phyloP scores from a whole-genome alignment of 2,113 vertebrate genomes.

The Choloepus hoffmanni region DNA sequence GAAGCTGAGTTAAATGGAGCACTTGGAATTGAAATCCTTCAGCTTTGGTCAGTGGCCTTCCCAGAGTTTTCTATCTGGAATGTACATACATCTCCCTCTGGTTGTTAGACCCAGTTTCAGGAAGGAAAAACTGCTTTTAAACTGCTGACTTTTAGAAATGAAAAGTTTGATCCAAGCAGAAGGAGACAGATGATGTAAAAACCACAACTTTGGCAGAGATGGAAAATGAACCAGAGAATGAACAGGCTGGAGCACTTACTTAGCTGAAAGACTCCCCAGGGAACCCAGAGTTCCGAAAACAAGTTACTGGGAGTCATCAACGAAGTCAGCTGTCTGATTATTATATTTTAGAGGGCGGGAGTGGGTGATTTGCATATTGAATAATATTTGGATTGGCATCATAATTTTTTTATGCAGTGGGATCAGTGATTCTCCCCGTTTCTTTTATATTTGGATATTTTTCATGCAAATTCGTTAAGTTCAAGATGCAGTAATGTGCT shows the following conservation, averaged over 20 bases:
- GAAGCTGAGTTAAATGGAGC: not conserved
- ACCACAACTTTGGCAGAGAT: not conserved
- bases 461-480: not conserved
- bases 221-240: not conserved
- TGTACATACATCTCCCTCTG: not conserved
- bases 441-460: not conserved
- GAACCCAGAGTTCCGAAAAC: not conserved
- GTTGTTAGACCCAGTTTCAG: not conserved
- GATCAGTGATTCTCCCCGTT: not conserved
- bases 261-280: not conserved
- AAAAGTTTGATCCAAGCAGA: conserved; percentile 28
- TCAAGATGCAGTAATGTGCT: not conserved
- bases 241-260: not conserved
- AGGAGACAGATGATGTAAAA: not conserved
- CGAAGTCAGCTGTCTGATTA: not conserved
- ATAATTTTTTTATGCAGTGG: not conserved
- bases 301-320: not conserved
- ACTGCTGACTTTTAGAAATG: conserved; percentile 2
- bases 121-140: not conserved
- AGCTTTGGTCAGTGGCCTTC: not conserved
- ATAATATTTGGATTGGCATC: not conserved
- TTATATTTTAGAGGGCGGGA: not conserved
- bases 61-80: not conserved
- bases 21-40: not conserved
- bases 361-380: not conserved